These are phyloP conservation scores for Eriocheir sinensis DNA, from an alignment of 1,140 invertebrate genomes.

Conservation along the genomic window DNA sequence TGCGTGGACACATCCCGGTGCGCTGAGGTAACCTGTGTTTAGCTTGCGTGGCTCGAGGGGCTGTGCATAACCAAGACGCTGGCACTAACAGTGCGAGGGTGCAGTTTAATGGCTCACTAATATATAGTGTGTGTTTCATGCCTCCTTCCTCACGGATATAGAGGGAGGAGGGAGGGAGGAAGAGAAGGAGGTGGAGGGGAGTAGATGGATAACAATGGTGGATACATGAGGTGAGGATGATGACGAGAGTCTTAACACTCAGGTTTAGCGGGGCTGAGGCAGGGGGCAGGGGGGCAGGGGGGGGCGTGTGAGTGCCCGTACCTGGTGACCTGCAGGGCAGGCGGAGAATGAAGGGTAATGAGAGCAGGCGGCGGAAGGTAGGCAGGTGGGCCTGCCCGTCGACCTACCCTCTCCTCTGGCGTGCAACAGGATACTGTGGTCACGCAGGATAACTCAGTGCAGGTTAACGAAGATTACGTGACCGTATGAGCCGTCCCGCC, in stretches of 20 bases:
- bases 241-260: neutral
- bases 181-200: neutral
- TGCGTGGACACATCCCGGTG: neutral
- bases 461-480: conserved; percentile 24
- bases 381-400: neutral
- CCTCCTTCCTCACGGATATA: neutral
- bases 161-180: neutral
- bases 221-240: neutral
- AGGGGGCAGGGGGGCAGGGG: neutral
- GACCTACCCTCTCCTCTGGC: conserved; percentile 7
- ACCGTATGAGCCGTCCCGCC: neutral
- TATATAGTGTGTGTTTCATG: neutral
- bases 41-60: too few species aligned
- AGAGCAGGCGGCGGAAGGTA: neutral
- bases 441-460: conserved; percentile 49
- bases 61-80: too few species aligned
- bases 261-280: too few species aligned
- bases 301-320: neutral
- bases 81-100: conserved; percentile 5
- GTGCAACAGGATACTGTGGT: conserved; percentile 60
- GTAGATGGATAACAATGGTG: neutral
- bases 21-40: neutral
- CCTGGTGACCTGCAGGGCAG: conserved; percentile 16
- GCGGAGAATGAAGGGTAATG: conserved; percentile 12
- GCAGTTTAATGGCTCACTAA: neutral